Base-by-base conservation (phyloP, 2,797 vertebrate species). In the Geotrypetes seraphini region DNA sequence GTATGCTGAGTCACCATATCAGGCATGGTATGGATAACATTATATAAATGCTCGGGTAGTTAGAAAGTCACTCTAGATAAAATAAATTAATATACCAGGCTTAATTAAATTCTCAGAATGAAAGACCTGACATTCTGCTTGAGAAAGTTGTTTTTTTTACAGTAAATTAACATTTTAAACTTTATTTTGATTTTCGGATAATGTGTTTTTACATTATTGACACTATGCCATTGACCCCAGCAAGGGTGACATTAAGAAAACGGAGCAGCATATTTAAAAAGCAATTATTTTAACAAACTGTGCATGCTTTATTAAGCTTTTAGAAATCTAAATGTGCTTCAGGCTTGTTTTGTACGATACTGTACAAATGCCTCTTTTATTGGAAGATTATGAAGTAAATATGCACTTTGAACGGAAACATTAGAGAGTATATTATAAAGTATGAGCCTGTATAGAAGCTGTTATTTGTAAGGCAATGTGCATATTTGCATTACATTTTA, bases 221-320 rank as follows among this genome's bases (percentile, higher is more conserved):
- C 31, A 39, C 25, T 38, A 29, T 46, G 31, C 36, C 14, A 28
- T 43, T 39, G 43, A 46, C 36, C 43, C 39, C 21, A 20, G 30
- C 16, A 24, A 39, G 31, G 46, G 12, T 24, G 33, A 17, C 30
- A 22, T 45, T n/a, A n/a, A n/a, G 30, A 46, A 46, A 46, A 46
- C 29, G 14, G 16, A 29, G 28, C 25, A 30, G 33, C 28, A 32
- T 23, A 24, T 29, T 33, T 26, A 33, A 36, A 45, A 46, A 38
- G 43, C 43, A 46, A 46, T 46, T 46, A 39, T 46, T 46, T 39
- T 39, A 46, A 28, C 43, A 46, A 46, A 33, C 30, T 36, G 39
- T 33, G 36, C 36, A 30, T 39, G 43, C 30, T 38, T 36, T 31
- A 43, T 37, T 32, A 31, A 31, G 28, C 19, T 37, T 46, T 46